Evolutionary conservation across 2,113 vertebrate genomes (phyloP).

Genomic region (Nymphicus hollandicus): DNA sequence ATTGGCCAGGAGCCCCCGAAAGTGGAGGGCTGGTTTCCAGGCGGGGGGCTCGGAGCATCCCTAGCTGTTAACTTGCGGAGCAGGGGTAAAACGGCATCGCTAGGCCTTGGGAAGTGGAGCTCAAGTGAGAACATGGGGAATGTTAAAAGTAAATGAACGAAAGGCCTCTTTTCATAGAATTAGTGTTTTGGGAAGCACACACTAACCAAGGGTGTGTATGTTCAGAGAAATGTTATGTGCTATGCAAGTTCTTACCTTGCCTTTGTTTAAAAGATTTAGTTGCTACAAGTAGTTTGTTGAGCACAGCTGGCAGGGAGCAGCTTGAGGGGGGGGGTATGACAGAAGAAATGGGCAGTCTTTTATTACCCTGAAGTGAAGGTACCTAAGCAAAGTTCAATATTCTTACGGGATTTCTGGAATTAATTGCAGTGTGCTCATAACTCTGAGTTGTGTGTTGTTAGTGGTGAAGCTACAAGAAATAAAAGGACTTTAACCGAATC

Average conservation of each 20-base stretch:
- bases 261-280: not conserved
- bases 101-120: not conserved
- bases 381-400: too few relatives aligned
- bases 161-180: not conserved
- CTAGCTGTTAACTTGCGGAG: not conserved
- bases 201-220: fast-evolving
- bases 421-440: not conserved
- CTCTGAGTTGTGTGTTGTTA: not conserved
- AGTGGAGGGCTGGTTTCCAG: too few relatives aligned
- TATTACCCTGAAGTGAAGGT: not conserved
- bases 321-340: fast-evolving
- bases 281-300: not conserved
- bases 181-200: not conserved
- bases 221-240: fast-evolving
- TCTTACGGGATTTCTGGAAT: not conserved
- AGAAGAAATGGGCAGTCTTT: not conserved
- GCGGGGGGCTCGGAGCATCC: not conserved
- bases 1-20: too few relatives aligned
- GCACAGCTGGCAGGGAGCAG: fast-evolving
- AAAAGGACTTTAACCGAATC: not conserved
- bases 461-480: not conserved
- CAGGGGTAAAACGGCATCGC: not conserved
- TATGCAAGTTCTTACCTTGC: not conserved
- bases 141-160: not conserved
- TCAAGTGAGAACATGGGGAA: too few relatives aligned